Evolutionary conservation across 2,888 invertebrate species (phyloP).

Genomic region (Ormyrus labotus): DNA sequence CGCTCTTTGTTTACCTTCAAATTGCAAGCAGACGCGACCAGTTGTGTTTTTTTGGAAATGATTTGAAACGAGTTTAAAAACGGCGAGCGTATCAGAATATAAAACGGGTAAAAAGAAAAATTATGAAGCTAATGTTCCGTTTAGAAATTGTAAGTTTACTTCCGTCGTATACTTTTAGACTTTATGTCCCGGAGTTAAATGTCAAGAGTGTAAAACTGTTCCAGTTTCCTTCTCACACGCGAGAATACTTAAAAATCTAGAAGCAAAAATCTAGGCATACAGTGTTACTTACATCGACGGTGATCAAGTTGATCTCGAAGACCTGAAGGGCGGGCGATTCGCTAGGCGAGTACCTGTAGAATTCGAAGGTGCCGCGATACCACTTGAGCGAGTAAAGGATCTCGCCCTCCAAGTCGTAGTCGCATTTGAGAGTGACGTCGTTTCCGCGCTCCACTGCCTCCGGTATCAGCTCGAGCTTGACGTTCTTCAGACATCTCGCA

Average conservation of each 20-base stretch:
- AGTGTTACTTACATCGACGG: constrained; percentile 86
- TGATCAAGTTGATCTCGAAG: constrained; percentile 85
- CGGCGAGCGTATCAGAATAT: too few species aligned
- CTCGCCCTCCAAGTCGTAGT: constrained; percentile 86
- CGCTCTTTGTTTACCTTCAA: constrained; percentile 22
- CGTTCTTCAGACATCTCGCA: constrained; percentile 83
- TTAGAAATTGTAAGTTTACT: too few species aligned
- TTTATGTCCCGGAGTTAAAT: too few species aligned
- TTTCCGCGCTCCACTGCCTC: constrained; percentile 83
- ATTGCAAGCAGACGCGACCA: constrained; percentile 21
- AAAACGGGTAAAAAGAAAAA: too few species aligned
- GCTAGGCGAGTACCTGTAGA: constrained; percentile 88
- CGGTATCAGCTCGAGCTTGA: constrained; percentile 84
- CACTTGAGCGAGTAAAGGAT: constrained; percentile 91
- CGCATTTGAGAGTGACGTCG: constrained; percentile 84
- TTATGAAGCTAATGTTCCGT: too few species aligned
- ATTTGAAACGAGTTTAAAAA: too few species aligned
- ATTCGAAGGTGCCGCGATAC: constrained; percentile 90
- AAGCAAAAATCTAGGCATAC: background rate
- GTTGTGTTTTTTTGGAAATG: too few species aligned
- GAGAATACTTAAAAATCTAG: too few species aligned
- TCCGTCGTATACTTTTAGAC: too few species aligned
- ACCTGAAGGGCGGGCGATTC: constrained; percentile 85
- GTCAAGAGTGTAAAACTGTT: too few species aligned
- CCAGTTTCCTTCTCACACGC: too few species aligned